Evolutionary conservation across 2,888 invertebrate species (phyloP), one percentile per base, ranked within the genome.

Genomic region (Dolomedes plantarius): DNA sequence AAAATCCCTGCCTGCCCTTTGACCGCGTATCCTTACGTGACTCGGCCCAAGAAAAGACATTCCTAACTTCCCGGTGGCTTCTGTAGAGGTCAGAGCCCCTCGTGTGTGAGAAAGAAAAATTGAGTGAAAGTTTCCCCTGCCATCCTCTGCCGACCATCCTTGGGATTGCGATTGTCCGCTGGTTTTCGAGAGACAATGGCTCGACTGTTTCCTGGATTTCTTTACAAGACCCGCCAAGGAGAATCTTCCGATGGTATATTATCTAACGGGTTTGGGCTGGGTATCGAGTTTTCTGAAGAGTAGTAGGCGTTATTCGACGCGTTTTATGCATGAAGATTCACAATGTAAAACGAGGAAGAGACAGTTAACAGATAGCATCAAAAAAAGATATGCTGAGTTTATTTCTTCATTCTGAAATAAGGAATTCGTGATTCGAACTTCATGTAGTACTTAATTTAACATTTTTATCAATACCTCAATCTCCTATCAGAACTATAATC

Each of bases 81-180:
- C 23, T 11, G 1, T 23, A 56, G 36, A 67, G 75, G 56, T 76
- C 76, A 71, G 76, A 74, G 73, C 73, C 80, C 68, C 56, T 64
- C 9, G 27, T 32, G 9, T 19, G 67, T n/a, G 23, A 67, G 67
- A 67, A n/a, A 67, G 23, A 36, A 67, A 67, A n/a, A 32, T 67
- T 11, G 31, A 80, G 80, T 65, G 80, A 80, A 80, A 80, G 80
- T 80, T 56, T 78, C 65, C 39, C 27, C 50, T 50, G 46, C 82
- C 76, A 82, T 71, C 75, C 82, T 82, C 82, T 46, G 36, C 64
- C 46, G 65, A 32, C 76, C 82, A 82, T 82, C 82, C 82, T 82
- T 76, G 69, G 69, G 72, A 32, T 19, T 36, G 32, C 41, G 31
- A 69, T 62, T 72, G 41, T 71, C 62, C 29, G 28, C 9, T 7